These are phyloP conservation scores for Microctenopoma stevenorrisi DNA, from an alignment of 2,797 vertebrate genomes.

Conservation along the genomic window DNA sequence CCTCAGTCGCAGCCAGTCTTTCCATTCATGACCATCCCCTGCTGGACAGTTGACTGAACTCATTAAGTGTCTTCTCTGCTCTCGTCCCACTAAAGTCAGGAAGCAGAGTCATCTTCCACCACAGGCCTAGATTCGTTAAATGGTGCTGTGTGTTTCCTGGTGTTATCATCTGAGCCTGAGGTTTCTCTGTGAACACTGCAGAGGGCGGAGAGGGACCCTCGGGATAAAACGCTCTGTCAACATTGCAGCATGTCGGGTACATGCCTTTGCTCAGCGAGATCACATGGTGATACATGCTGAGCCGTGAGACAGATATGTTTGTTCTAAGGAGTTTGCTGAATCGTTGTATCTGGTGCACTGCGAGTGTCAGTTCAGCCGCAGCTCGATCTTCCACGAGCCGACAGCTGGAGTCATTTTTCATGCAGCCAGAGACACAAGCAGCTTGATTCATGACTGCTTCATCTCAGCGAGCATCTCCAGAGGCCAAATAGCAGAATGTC, in stretches of 20 bases:
- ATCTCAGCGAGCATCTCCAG: conserved; percentile 17
- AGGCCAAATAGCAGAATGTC: not conserved
- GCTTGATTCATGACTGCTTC: conserved; percentile 49
- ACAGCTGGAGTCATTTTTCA: conserved; percentile 48
- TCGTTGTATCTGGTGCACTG: conserved; percentile 1
- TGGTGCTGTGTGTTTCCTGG: not conserved
- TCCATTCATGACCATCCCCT: too few species aligned
- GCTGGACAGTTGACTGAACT: too few species aligned
- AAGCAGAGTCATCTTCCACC: too few species aligned
- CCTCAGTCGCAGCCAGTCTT: too few species aligned
- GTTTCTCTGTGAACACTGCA: not conserved
- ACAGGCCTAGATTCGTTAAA: not conserved
- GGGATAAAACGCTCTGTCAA: not conserved
- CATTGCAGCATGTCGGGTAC: not conserved
- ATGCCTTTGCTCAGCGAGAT: conserved; percentile 7
- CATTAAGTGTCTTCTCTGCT: too few species aligned
- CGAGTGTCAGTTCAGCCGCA: conserved; percentile 31
- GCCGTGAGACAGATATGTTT: conserved; percentile 40
- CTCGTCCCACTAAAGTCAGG: too few species aligned
- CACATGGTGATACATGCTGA: conserved; percentile 2
- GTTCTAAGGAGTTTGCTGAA: conserved; percentile 49
- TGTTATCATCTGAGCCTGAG: not conserved
- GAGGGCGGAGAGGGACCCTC: not conserved
- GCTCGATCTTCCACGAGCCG: conserved; percentile 9
- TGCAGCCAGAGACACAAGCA: not conserved